Conservation (phyloP, 2,797 vertebrate species). For the Crotalus adamanteus region DNA sequence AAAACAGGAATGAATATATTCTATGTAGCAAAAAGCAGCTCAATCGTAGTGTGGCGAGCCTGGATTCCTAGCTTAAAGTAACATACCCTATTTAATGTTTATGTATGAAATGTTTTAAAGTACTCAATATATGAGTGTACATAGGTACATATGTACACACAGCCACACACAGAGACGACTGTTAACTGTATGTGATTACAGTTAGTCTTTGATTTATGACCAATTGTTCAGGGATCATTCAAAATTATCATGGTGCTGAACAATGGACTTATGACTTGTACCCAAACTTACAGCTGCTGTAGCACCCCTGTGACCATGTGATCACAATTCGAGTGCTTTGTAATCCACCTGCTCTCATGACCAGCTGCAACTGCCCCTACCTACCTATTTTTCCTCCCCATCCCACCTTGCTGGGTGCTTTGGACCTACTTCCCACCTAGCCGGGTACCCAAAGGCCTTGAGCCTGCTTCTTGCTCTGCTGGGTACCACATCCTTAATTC, state of each 20-base stretch:
- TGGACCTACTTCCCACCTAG: background rate
- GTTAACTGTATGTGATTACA: background rate
- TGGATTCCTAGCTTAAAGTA: background rate
- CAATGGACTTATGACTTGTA: background rate
- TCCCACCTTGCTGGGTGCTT: background rate
- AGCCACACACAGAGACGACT: background rate
- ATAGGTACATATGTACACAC: background rate
- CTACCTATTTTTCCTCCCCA: background rate
- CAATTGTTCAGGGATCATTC: background rate
- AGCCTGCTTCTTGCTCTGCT: background rate
- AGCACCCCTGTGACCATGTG: background rate
- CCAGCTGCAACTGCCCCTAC: background rate
- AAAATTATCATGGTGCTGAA: background rate
- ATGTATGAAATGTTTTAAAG: background rate
- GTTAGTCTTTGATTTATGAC: background rate
- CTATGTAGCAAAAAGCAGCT: background rate
- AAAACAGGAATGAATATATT: background rate
- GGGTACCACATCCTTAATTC: background rate
- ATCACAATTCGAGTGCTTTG: background rate
- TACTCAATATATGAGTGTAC: background rate
- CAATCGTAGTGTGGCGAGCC: background rate
- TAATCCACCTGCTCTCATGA: background rate
- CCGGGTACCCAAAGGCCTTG: background rate
- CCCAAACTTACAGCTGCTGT: background rate
- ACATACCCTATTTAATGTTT: background rate